phyloP scores from a whole-genome alignment of 2,797 vertebrate species.

The Rhinophrynus dorsalis region DNA sequence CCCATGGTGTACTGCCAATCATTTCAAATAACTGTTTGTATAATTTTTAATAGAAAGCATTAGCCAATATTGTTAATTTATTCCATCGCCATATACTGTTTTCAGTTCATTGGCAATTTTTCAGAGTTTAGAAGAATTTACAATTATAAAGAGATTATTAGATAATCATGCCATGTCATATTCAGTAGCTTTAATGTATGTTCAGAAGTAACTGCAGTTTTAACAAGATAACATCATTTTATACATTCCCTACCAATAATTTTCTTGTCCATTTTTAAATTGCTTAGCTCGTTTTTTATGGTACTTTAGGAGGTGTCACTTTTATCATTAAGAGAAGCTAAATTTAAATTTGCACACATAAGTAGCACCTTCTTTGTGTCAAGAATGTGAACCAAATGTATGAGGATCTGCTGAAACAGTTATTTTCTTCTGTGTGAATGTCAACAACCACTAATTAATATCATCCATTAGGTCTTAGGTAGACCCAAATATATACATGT shows the following conservation, averaged over 20 bases:
- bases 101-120: too few species aligned
- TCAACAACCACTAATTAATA: conserved; percentile 47
- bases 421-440: conserved; percentile 36
- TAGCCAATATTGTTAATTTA: too few species aligned
- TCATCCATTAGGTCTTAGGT: conserved; percentile 42
- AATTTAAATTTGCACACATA: conserved; percentile 39
- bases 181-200: not conserved
- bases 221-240: conserved; percentile 20
- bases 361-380: conserved; percentile 45
- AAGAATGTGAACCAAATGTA: conserved; percentile 30
- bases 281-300: conserved; percentile 30
- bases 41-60: too few species aligned
- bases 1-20: too few species aligned
- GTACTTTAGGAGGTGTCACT: conserved; percentile 33
- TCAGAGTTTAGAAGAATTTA: too few species aligned
- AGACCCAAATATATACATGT: conserved; percentile 44
- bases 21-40: too few species aligned
- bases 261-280: conserved; percentile 35
- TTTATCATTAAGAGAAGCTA: conserved; percentile 32
- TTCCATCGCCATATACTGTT: too few species aligned
- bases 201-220: not conserved
- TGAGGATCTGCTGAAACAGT: conserved; percentile 38
- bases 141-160: too few species aligned
- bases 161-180: not conserved
- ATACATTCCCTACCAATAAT: conserved; percentile 35